Evolutionary conservation across 2,888 invertebrate genomes (phyloP).

Genomic region (Mesorhabditis spiculigera): DNA sequence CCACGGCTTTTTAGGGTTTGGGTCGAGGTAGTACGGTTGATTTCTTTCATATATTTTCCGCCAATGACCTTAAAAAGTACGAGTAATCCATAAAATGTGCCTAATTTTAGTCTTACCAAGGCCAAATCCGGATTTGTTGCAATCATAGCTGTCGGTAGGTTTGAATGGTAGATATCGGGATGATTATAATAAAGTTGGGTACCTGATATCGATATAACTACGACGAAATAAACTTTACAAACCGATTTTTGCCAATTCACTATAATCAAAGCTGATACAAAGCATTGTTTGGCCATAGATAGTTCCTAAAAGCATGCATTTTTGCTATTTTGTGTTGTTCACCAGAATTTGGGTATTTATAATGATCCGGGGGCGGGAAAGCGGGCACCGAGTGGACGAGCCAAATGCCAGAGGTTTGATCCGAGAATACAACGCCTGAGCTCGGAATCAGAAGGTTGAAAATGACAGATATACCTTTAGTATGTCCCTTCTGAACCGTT

Average conservation of each 20-base stretch:
- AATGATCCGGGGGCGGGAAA: constrained; percentile 68
- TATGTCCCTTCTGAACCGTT: no score
- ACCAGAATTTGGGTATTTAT: constrained; percentile 74
- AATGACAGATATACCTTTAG: no score
- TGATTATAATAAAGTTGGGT: constrained; percentile 77
- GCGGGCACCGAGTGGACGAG: constrained; percentile 88
- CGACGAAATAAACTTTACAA: constrained; percentile 18
- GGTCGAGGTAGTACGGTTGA: no score
- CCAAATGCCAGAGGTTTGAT: constrained; percentile 75
- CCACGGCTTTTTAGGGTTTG: no score
- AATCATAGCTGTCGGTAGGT: constrained; percentile 68
- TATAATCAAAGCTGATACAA: constrained; percentile 74
- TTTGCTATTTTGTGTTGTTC: constrained; percentile 54
- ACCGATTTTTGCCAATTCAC: constrained; percentile 73
- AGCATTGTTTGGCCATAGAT: constrained; percentile 80
- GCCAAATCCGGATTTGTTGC: constrained; percentile 66
- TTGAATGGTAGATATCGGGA: constrained; percentile 72
- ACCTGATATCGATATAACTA: constrained; percentile 49
- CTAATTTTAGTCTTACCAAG: constrained; percentile 16
- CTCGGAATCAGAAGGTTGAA: no score
- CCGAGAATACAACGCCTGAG: constrained; percentile 68
- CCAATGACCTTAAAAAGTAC: no score
- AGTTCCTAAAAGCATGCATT: no score
- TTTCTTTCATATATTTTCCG: no score
- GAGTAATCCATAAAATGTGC: no score